Conservation (phyloP, 2,888 invertebrate genomes). For the Lasioglossum oenotherae region DNA sequence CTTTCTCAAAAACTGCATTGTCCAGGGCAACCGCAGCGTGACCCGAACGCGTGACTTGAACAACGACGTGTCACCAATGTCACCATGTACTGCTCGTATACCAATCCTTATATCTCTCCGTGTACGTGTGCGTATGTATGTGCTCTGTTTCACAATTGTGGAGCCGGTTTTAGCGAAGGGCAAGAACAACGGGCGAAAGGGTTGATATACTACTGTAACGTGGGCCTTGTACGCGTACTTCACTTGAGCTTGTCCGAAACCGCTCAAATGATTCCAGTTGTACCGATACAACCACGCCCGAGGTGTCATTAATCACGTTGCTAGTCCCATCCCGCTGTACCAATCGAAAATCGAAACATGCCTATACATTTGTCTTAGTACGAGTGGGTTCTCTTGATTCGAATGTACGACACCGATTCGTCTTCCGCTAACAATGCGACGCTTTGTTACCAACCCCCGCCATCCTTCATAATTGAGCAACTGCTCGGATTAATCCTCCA, state of each 20-base stretch:
- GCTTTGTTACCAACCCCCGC: neutral
- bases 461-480: conserved; percentile 3
- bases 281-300: neutral
- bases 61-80: conserved; percentile 7
- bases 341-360: conserved; percentile 10
- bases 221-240: neutral
- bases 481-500: neutral
- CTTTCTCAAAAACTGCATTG: neutral
- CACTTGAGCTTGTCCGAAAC: conserved; percentile 7
- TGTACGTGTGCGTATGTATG: neutral
- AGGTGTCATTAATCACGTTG: conserved; percentile 1
- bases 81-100: neutral
- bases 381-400: conserved; percentile 8
- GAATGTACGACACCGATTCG: conserved; percentile 3
- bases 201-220: neutral
- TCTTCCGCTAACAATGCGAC: conserved; percentile 5
- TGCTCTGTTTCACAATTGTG: neutral
- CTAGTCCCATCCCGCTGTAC: neutral
- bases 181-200: conserved; percentile 5
- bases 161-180: neutral
- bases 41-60: conserved; percentile 14
- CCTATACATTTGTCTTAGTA: conserved; percentile 14
- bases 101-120: neutral
- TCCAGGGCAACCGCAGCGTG: conserved; percentile 9
- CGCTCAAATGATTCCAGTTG: neutral